Evolutionary conservation across 2,888 invertebrate species (phyloP).

Genomic region (Crepidodera aurea): DNA sequence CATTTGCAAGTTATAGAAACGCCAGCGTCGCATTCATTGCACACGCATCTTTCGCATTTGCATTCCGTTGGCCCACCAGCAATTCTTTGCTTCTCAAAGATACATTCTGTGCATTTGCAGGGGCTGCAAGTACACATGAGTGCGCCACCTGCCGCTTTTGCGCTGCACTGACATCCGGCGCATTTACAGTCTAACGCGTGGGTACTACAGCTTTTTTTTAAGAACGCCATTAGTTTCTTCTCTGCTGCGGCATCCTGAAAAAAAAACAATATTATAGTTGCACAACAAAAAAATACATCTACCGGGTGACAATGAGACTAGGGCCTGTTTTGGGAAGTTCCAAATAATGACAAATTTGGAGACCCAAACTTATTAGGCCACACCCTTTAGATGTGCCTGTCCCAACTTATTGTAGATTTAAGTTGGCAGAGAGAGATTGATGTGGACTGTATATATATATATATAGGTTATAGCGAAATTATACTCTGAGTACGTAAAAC

Average conservation of each 20-base stretch:
- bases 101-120: slow-evolving; percentile 2
- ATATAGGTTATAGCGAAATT: too few species aligned
- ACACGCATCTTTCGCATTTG: slow-evolving; percentile 11
- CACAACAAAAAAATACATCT: too few species aligned
- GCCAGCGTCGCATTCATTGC: slow-evolving; percentile 13
- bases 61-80: not conserved
- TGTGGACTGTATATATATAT: too few species aligned
- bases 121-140: not conserved
- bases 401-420: too few species aligned
- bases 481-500: too few species aligned
- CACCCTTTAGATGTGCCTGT: too few species aligned
- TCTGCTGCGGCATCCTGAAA: not conserved
- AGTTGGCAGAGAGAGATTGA: too few species aligned
- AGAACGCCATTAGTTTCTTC: not conserved
- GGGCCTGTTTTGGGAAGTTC: too few species aligned
- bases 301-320: too few species aligned
- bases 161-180: slow-evolving; percentile 29
- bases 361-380: too few species aligned
- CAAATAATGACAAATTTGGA: too few species aligned
- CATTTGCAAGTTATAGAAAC: slow-evolving; percentile 3
- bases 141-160: not conserved
- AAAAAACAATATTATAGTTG: too few species aligned
- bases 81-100: not conserved
- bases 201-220: not conserved
- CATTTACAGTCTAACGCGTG: slow-evolving; percentile 39